Conservation (phyloP, 2,888 invertebrate species). For the Pasiphila rectangulata region DNA sequence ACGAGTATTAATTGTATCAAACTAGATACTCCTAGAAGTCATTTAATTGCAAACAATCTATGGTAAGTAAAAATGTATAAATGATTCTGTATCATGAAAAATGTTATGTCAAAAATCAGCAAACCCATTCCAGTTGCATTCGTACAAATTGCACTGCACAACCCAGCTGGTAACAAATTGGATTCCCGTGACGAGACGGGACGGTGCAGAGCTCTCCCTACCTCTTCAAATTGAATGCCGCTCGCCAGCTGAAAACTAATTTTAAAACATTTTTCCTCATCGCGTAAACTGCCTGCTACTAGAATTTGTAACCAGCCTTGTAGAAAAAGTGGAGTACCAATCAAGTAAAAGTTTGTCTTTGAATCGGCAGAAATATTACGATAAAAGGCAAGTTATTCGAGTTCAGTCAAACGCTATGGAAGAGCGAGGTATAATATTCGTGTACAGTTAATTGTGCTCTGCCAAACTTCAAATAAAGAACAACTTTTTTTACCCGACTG, state of each 20-base stretch:
- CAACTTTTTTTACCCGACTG: too few species aligned
- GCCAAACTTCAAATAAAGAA: too few species aligned
- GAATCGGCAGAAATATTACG: slow-evolving; percentile 8
- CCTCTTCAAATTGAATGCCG: slow-evolving; percentile 26
- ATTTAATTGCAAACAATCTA: too few species aligned
- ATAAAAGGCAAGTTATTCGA: slow-evolving; percentile 4
- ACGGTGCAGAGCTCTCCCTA: slow-evolving; percentile 7
- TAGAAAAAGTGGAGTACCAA: slow-evolving; percentile 12
- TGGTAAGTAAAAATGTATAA: too few species aligned
- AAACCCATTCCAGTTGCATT: slow-evolving; percentile 46
- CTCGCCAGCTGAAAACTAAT: slow-evolving; percentile 25
- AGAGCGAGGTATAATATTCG: neutral
- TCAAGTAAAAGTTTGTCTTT: slow-evolving; percentile 10
- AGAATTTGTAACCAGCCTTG: slow-evolving; percentile 7
- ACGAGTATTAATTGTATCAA: too few species aligned
- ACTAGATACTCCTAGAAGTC: too few species aligned
- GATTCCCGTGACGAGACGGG: slow-evolving; percentile 42
- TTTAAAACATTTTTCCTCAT: slow-evolving; percentile 32
- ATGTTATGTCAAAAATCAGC: slow-evolving; percentile 30
- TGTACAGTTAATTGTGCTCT: too few species aligned
- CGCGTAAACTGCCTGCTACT: slow-evolving; percentile 17
- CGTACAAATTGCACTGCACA: slow-evolving; percentile 48
- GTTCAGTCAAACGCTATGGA: neutral
- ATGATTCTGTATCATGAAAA: neutral
- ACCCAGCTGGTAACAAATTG: slow-evolving; percentile 48